Percentiles rank a stretch among this genome's conserved stretches.
These are phyloP conservation scores for Eurystomus gularis DNA, from an alignment of 2,113 vertebrate genomes.

Conservation along the genomic window DNA sequence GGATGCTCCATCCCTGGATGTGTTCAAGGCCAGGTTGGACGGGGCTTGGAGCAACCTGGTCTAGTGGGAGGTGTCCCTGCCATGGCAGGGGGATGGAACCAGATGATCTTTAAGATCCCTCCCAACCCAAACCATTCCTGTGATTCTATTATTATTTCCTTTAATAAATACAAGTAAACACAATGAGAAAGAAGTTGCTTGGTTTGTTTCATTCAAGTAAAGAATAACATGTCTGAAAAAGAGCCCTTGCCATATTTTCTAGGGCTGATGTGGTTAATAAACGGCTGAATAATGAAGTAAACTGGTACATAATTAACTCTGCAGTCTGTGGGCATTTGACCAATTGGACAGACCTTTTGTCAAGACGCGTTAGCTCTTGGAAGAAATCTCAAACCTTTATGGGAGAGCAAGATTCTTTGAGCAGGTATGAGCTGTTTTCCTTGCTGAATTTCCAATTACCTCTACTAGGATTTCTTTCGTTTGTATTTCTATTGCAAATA, in stretches of 20 bases:
- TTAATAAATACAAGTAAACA: background rate
- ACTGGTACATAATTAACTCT: background rate
- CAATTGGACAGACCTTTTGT: background rate
- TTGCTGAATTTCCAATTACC: background rate
- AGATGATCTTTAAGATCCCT: too few species aligned
- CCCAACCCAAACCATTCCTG: too few species aligned
- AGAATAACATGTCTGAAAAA: background rate
- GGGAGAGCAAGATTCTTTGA: background rate
- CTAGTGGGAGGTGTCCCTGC: too few species aligned
- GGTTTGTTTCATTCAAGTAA: accelerated
- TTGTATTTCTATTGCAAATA: background rate
- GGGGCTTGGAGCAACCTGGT: too few species aligned
- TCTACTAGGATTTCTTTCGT: background rate
- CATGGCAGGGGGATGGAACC: too few species aligned
- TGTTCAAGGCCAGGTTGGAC: too few species aligned
- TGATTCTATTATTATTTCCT: too few species aligned
- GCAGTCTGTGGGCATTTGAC: background rate
- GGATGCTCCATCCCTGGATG: too few species aligned
- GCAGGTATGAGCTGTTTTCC: background rate
- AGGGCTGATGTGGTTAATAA: background rate
- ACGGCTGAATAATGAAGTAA: background rate
- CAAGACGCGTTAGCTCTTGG: background rate
- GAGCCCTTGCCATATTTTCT: background rate
- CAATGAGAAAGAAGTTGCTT: background rate
- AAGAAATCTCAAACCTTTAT: background rate